phyloP scores from a whole-genome alignment of 2,113 vertebrate species.

The Lates calcarifer region DNA sequence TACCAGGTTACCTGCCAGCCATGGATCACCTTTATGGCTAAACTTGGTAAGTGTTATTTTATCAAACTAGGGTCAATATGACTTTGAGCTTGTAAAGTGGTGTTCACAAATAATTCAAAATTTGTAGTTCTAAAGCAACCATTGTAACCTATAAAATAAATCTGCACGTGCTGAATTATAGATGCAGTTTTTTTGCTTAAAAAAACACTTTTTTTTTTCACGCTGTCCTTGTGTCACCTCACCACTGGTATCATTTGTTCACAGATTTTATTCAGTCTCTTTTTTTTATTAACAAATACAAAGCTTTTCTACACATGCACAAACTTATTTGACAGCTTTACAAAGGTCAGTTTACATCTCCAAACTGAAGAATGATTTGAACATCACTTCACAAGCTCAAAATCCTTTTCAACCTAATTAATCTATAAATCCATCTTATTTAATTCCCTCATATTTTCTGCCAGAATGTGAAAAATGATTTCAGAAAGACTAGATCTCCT shows the following conservation, averaged over 20 bases:
- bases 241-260: too few species aligned
- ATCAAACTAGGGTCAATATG: background rate
- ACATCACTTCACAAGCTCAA: background rate
- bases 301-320: too few species aligned
- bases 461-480: background rate
- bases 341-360: background rate
- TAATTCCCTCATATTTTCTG: background rate
- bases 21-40: constrained; percentile 92
- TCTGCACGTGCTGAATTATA: too few species aligned
- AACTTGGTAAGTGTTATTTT: constrained; percentile 80
- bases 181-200: too few species aligned
- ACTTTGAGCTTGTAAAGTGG: background rate
- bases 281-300: too few species aligned
- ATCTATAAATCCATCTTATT: background rate
- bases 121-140: background rate
- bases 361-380: background rate
- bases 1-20: constrained; percentile 87
- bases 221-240: too few species aligned
- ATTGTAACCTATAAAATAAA: too few species aligned
- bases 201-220: too few species aligned
- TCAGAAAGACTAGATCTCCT: background rate
- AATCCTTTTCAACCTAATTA: background rate
- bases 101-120: background rate
- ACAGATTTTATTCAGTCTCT: too few species aligned
- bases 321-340: too few species aligned